Conservation (phyloP, 2,888 invertebrate species). For the Cheilosia pagana region DNA sequence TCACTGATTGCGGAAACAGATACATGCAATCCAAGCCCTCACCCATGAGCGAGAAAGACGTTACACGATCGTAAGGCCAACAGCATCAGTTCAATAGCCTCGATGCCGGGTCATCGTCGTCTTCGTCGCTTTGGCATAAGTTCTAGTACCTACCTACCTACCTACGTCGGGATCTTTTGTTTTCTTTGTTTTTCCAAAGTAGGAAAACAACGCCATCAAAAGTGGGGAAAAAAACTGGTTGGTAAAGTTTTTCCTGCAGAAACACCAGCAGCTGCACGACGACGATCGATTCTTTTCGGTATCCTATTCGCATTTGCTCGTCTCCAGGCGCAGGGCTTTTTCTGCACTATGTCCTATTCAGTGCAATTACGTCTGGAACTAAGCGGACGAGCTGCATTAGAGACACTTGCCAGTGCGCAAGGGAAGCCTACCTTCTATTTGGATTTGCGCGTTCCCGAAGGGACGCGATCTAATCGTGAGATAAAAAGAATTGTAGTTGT, state of each 20-base stretch:
- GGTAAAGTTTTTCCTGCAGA: slow-evolving; percentile 61
- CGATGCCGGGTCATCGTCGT: slow-evolving; percentile 65
- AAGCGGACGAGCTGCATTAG: slow-evolving; percentile 39
- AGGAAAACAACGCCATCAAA: slow-evolving; percentile 71
- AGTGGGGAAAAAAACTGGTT: slow-evolving; percentile 68
- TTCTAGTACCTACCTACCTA: slow-evolving; percentile 26
- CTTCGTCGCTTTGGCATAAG: slow-evolving; percentile 46
- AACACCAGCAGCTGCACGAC: slow-evolving; percentile 70
- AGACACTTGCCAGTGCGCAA: slow-evolving; percentile 43
- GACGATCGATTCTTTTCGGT: slow-evolving; percentile 71
- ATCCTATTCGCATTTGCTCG: slow-evolving; percentile 47
- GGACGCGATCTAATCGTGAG: slow-evolving; percentile 68
- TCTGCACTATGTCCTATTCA: slow-evolving; percentile 45
- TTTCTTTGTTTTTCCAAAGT: slow-evolving; percentile 67
- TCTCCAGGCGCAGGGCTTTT: slow-evolving; percentile 36
- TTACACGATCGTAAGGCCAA: slow-evolving; percentile 48
- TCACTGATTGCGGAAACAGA: slow-evolving; percentile 70
- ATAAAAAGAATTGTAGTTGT: slow-evolving; percentile 63
- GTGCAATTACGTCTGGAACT: slow-evolving; percentile 47
- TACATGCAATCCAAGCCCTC: slow-evolving; percentile 62
- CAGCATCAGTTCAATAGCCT: slow-evolving; percentile 70
- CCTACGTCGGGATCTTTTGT: slow-evolving; percentile 34
- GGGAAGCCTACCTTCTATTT: slow-evolving; percentile 18
- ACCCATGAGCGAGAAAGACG: slow-evolving; percentile 30
- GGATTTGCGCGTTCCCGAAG: neutral